These are phyloP conservation scores for Monoplex corrugatus DNA, from an alignment of 2,888 invertebrate species.

Conservation along the genomic window DNA sequence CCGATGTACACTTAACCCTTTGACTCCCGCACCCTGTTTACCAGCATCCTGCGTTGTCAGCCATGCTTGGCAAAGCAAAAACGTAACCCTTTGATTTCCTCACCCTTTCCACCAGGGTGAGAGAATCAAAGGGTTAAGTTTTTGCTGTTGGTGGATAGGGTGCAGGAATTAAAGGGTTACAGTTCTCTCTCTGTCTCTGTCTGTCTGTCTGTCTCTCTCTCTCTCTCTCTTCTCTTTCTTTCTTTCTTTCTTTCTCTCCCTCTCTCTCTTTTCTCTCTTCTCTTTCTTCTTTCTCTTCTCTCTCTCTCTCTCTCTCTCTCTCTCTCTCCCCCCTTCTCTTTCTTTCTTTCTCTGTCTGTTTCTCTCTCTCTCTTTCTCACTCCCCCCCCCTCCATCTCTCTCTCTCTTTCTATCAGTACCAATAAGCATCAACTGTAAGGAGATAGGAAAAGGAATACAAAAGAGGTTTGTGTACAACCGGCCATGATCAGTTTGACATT, in stretches of 20 bases:
- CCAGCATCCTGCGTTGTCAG: no score
- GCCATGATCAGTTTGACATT: no score
- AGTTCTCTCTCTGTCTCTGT: neutral
- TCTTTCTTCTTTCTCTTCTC: neutral
- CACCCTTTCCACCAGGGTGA: no score
- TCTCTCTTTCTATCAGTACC: neutral
- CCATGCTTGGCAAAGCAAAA: no score
- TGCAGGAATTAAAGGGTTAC: neutral
- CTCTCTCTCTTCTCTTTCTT: neutral
- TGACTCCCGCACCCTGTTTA: no score
- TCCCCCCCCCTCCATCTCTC: conserved; percentile 10
- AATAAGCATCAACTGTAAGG: no score
- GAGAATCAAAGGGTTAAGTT: no score
- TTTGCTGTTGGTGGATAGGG: no score
- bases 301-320: neutral
- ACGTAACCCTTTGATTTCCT: no score
- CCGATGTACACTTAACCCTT: no score
- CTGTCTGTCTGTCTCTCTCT: conserved; percentile 38
- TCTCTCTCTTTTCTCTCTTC: neutral
- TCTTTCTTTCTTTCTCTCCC: neutral
- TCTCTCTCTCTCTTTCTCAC: neutral
- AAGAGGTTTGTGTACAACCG: no score
- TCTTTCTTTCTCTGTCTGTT: neutral
- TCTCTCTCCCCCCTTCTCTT: neutral
- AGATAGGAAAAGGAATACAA: no score